A percentile compares a stretch with the other conserved stretches of the same genome.
phyloP scores from a whole-genome alignment of 2,888 invertebrate species.

The Polyploca ridens region DNA sequence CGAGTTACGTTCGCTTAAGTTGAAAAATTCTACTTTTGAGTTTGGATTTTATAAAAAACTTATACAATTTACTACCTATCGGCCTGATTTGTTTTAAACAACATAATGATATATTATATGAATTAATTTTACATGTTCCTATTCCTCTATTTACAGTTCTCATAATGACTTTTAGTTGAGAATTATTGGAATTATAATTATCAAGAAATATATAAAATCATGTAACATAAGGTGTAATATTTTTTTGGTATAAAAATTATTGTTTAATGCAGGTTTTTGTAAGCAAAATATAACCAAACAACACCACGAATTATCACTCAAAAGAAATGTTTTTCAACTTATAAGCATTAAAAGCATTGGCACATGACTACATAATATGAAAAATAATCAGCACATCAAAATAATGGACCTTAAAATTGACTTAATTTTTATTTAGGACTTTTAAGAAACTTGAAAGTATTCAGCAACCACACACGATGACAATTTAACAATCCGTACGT shows the following conservation, averaged over 20 bases:
- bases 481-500: slow-evolving; percentile 33
- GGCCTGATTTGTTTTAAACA: not conserved
- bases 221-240: slow-evolving; percentile 25
- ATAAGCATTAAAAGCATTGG: slow-evolving; percentile 43
- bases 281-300: not conserved
- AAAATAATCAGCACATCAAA: slow-evolving; percentile 56
- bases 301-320: slow-evolving; percentile 14
- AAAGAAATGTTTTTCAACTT: slow-evolving; percentile 44
- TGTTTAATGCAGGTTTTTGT: not conserved
- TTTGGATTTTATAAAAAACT: not conserved
- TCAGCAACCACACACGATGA: slow-evolving; percentile 36
- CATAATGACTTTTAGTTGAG: not conserved
- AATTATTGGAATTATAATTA: not conserved
- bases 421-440: slow-evolving; percentile 74
- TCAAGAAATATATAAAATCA: not conserved
- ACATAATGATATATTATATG: not conserved
- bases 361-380: slow-evolving; percentile 43
- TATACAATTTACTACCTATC: not conserved
- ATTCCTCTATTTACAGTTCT: too few species aligned
- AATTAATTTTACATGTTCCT: not conserved
- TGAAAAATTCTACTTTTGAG: slow-evolving; percentile 11
- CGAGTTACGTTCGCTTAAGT: not conserved
- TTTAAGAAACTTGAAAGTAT: slow-evolving; percentile 31
- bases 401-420: slow-evolving; percentile 66
- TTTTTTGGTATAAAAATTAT: slow-evolving; percentile 60